A percentile compares a stretch with the other conserved stretches of the same genome.
These are phyloP conservation scores for Syngnathus rostellatus DNA, from an alignment of 2,797 vertebrate species.

Conservation along the genomic window DNA sequence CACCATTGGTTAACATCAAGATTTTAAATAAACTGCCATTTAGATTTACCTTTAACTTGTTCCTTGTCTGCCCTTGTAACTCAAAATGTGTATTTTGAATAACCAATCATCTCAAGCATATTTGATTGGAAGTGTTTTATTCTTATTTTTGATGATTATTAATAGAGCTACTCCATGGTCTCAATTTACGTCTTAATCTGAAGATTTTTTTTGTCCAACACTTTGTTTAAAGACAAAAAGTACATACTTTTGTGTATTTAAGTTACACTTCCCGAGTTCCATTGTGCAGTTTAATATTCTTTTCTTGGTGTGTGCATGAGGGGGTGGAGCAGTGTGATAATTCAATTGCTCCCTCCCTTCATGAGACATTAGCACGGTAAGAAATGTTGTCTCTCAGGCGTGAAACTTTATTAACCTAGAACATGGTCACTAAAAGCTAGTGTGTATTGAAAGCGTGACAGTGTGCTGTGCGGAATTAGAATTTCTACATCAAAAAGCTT, in stretches of 20 bases:
- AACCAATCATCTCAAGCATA: too few species aligned
- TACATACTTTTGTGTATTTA: background rate
- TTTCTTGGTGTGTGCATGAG: background rate
- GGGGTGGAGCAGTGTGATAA: constrained; percentile 1
- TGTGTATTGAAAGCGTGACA: constrained; percentile 93
- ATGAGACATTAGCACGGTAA: constrained; percentile 12
- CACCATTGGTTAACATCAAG: constrained; percentile 52
- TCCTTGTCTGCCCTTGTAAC: too few species aligned
- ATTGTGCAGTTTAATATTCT: background rate
- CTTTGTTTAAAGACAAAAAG: background rate
- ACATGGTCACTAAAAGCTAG: constrained; percentile 87
- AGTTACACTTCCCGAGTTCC: background rate
- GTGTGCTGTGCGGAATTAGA: constrained; percentile 93
- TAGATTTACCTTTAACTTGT: background rate
- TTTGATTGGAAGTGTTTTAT: too few species aligned
- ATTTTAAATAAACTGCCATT: constrained; percentile 18
- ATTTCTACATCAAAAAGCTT: constrained; percentile 98
- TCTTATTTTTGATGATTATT: too few species aligned
- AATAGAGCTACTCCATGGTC: too few species aligned
- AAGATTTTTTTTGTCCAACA: too few species aligned
- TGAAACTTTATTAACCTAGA: constrained; percentile 82
- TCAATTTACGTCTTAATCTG: too few species aligned
- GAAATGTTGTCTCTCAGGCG: constrained; percentile 64
- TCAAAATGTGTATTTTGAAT: too few species aligned
- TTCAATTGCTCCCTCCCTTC: constrained; percentile 11